phyloP scores from a whole-genome alignment of 2,113 vertebrate species.

The Copsychus sechellarum region DNA sequence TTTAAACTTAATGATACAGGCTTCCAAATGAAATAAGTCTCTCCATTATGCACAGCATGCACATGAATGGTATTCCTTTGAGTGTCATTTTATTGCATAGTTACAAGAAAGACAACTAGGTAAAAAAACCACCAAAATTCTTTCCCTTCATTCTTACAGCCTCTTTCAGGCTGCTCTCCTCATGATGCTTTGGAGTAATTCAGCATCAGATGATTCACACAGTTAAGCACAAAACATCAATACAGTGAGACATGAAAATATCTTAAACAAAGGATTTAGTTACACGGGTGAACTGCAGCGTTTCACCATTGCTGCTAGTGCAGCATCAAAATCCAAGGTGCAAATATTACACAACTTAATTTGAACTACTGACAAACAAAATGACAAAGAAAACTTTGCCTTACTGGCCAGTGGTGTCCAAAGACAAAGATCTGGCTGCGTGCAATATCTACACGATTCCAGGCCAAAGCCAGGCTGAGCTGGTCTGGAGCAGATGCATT shows the following conservation, averaged over 20 bases:
- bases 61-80: not conserved
- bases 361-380: not conserved
- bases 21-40: not conserved
- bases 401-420: constrained; percentile 94
- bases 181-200: not conserved
- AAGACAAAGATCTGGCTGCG: constrained; percentile 98
- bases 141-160: not conserved
- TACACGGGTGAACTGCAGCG: not conserved
- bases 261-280: not conserved
- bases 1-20: not conserved
- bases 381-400: not conserved
- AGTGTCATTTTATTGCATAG: not conserved
- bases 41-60: not conserved
- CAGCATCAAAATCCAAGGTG: not conserved
- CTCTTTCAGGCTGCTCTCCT: not conserved
- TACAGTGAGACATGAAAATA: not conserved
- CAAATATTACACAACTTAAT: not conserved
- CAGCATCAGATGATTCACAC: not conserved
- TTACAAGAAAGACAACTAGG: not conserved
- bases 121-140: not conserved
- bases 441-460: constrained; percentile 98
- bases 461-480: constrained; percentile 94
- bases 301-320: not conserved
- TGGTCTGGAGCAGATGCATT: constrained; percentile 95
- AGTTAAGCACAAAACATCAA: not conserved